A percentile compares a stretch with the other conserved stretches of the same genome.
Evolutionary conservation across 2,888 invertebrate species (phyloP).

Genomic region (Cantharis nigra): DNA sequence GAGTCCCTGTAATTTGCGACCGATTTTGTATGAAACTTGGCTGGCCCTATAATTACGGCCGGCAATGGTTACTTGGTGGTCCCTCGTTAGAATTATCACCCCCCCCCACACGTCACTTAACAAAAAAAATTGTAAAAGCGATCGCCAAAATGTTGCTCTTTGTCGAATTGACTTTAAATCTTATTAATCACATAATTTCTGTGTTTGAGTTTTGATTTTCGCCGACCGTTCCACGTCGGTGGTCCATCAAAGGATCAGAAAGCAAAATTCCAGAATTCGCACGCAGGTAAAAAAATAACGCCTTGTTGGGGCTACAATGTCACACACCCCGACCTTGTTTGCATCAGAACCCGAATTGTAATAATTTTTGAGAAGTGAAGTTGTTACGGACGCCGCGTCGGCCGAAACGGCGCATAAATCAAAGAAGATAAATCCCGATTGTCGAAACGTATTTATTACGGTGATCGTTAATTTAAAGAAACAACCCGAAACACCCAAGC

Average conservation of each 20-base stretch:
- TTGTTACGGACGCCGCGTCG: background rate
- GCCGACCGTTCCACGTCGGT: background rate
- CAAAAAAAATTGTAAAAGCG: background rate
- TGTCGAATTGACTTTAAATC: background rate
- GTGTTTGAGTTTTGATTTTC: background rate
- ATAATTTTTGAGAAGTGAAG: background rate
- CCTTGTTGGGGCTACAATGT: background rate
- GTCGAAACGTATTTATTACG: background rate
- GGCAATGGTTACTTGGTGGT: slow-evolving; percentile 1
- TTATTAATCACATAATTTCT: slow-evolving; percentile 1
- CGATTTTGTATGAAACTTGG: background rate
- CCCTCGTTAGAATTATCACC: background rate
- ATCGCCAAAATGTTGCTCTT: background rate
- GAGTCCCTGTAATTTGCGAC: background rate
- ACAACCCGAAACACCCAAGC: slow-evolving; percentile 12
- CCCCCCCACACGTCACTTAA: background rate
- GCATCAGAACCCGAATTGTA: background rate
- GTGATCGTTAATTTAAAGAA: slow-evolving; percentile 7
- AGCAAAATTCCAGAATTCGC: background rate
- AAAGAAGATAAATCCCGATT: background rate
- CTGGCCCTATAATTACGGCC: background rate
- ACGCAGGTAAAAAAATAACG: background rate
- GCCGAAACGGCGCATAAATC: background rate
- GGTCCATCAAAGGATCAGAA: background rate
- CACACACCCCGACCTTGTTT: background rate